These are phyloP conservation scores for Cliona cf. orientalis DNA, from an alignment of 37 sponge, comb jelly and placozoan genomes.

Conservation along the genomic window DNA sequence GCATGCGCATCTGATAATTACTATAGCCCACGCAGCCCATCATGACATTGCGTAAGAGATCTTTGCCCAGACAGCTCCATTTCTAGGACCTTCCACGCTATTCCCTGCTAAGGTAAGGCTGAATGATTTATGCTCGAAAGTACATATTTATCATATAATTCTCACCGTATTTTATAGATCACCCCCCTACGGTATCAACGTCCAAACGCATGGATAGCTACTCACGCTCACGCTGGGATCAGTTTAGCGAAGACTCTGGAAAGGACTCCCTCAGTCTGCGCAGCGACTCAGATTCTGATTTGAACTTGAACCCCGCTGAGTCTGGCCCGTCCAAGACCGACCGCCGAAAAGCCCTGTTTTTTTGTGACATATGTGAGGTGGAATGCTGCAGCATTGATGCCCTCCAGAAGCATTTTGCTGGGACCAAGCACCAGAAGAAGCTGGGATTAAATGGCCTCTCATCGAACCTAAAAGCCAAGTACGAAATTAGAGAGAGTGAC, in stretches of 20 bases:
- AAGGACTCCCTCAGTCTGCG: neutral
- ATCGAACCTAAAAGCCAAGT: neutral
- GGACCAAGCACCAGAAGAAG: conserved; percentile 9
- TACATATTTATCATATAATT: too few species aligned
- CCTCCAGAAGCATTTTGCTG: conserved; percentile 30
- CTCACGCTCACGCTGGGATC: neutral
- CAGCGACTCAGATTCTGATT: neutral
- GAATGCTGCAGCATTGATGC: neutral
- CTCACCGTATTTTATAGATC: neutral
- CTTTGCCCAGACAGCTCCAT: too few species aligned
- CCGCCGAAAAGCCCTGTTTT: too few species aligned
- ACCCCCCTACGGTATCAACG: neutral
- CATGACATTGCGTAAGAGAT: too few species aligned
- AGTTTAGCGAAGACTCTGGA: neutral
- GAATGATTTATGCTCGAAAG: too few species aligned
- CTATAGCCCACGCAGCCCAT: too few species aligned
- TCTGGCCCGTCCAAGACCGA: too few species aligned
- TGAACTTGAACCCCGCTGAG: too few species aligned
- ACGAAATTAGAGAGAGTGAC: neutral
- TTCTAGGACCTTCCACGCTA: too few species aligned
- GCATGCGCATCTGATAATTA: too few species aligned
- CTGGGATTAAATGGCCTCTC: neutral
- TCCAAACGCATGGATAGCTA: neutral
- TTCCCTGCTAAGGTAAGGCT: too few species aligned
- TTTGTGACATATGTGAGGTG: conserved; percentile 26